phyloP scores from a whole-genome alignment of 1,140 invertebrate genomes.

The Acromyrmex charruanus region DNA sequence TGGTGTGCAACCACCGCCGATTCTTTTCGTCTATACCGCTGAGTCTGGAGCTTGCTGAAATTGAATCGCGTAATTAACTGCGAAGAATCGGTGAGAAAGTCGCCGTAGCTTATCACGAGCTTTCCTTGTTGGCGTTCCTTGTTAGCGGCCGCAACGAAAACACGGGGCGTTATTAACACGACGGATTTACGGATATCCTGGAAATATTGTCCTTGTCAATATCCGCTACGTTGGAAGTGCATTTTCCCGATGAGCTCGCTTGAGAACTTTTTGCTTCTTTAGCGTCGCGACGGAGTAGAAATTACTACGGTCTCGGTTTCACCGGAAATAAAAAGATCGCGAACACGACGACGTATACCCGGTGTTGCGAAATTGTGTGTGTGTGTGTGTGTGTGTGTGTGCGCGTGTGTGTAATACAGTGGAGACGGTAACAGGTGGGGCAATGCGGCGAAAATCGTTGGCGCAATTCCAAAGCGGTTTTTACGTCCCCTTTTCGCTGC shows the following conservation, averaged over 20 bases:
- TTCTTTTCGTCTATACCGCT: not conserved
- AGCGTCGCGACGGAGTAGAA: slow-evolving; percentile 24
- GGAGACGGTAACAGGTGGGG: slow-evolving; percentile 61
- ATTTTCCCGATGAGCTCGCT: slow-evolving; percentile 47
- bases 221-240: slow-evolving; percentile 28
- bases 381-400: not conserved
- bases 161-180: not conserved
- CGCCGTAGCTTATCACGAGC: not conserved
- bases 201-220: slow-evolving; percentile 44
- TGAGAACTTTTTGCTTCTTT: slow-evolving; percentile 23
- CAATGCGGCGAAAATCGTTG: slow-evolving; percentile 61
- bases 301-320: slow-evolving; percentile 56
- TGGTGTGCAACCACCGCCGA: not conserved
- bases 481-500: slow-evolving; percentile 49
- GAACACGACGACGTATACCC: slow-evolving; percentile 12
- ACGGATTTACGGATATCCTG: slow-evolving; percentile 11
- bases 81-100: not conserved
- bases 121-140: not conserved
- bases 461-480: slow-evolving; percentile 61
- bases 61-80: slow-evolving; percentile 32
- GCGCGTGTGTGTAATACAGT: not conserved
- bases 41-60: not conserved
- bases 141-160: not conserved
- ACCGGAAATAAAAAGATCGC: slow-evolving; percentile 53
- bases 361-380: slow-evolving; percentile 24